These are phyloP conservation scores for Datnioides undecimradiatus DNA, from an alignment of 2,113 vertebrate species.

Conservation along the genomic window DNA sequence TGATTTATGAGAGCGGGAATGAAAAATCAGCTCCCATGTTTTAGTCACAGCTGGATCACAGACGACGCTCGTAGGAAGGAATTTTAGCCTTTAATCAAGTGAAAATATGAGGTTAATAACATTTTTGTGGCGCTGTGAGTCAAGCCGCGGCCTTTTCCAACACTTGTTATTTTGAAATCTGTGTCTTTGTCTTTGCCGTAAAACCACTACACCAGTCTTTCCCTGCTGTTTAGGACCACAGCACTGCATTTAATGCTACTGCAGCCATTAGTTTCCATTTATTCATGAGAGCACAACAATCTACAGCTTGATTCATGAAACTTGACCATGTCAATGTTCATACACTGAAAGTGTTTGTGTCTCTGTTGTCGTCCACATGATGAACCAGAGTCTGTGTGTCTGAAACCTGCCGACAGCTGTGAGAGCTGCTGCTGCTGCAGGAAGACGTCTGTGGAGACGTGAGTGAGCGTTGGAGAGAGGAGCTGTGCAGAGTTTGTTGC, in stretches of 20 bases:
- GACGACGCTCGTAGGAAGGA: background rate
- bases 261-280: background rate
- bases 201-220: background rate
- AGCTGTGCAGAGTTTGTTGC: too few relatives aligned
- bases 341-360: too few relatives aligned
- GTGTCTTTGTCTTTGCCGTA: background rate
- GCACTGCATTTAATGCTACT: too few relatives aligned
- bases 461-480: too few relatives aligned
- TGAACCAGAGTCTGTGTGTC: too few relatives aligned
- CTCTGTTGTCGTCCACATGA: too few relatives aligned
- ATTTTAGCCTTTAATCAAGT: background rate
- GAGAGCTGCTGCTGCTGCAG: too few relatives aligned
- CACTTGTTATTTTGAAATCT: conserved; percentile 40
- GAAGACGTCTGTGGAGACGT: too few relatives aligned
- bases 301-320: background rate
- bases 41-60: background rate
- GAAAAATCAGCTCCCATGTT: background rate
- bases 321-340: too few relatives aligned
- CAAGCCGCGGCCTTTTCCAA: background rate
- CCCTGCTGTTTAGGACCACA: too few relatives aligned
- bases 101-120: background rate
- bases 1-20: background rate
- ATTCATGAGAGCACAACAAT: background rate
- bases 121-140: background rate
- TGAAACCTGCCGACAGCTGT: too few relatives aligned